A percentile compares a stretch with the other conserved stretches of the same genome.
These are phyloP conservation scores for Netelia fuscicornis DNA, from an alignment of 2,888 invertebrate species.

Conservation along the genomic window DNA sequence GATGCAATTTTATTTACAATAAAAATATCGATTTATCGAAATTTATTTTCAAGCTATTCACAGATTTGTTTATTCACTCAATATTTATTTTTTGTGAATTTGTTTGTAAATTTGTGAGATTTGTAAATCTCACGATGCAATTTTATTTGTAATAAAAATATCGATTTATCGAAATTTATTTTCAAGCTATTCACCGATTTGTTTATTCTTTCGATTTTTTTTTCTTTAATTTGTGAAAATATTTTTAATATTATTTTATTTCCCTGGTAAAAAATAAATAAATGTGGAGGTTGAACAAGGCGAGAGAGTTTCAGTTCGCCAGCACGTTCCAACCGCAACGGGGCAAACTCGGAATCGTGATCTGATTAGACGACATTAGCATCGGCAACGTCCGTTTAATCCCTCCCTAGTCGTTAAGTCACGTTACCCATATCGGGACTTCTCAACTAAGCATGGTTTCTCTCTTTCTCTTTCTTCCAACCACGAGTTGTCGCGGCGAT, in stretches of 20 bases:
- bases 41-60: neutral
- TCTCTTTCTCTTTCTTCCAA: too few relatives aligned
- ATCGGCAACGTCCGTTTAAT: slow-evolving; percentile 63
- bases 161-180: too few relatives aligned
- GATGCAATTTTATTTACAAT: neutral
- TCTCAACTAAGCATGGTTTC: neutral
- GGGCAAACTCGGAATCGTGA: slow-evolving; percentile 49
- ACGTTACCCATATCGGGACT: slow-evolving; percentile 51
- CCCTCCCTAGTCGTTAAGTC: slow-evolving; percentile 44
- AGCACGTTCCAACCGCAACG: slow-evolving; percentile 1
- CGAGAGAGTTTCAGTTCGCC: neutral
- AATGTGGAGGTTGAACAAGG: too few relatives aligned
- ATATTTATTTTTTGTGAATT: too few relatives aligned
- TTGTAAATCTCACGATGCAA: too few relatives aligned
- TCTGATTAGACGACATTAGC: slow-evolving; percentile 67
- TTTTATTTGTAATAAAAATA: too few relatives aligned
- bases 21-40: neutral
- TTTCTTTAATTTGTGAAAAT: too few relatives aligned
- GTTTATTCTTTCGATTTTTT: neutral
- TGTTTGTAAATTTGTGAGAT: too few relatives aligned
- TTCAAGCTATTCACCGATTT: neutral
- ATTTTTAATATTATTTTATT: too few relatives aligned
- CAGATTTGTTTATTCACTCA: neutral
- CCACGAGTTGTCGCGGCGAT: too few relatives aligned
- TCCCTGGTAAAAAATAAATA: too few relatives aligned